These are phyloP conservation scores for Sphenodon punctatus DNA, from an alignment of 2,797 vertebrate species.

Conservation along the genomic window DNA sequence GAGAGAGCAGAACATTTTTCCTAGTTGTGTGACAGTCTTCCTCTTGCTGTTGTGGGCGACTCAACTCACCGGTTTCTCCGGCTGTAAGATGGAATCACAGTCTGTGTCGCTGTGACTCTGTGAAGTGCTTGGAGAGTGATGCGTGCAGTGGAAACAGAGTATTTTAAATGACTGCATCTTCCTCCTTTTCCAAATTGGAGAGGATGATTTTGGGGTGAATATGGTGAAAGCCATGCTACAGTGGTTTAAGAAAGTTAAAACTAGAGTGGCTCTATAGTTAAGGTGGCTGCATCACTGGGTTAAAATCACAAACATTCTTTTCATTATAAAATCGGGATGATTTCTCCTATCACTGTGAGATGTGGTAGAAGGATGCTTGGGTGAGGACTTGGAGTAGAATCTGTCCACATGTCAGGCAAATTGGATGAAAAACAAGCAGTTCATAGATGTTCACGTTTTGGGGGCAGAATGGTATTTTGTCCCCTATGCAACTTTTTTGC, in stretches of 20 bases:
- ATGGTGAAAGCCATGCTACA: neutral
- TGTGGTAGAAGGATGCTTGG: too few species aligned
- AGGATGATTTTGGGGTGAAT: neutral
- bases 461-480: too few species aligned
- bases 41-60: accelerated
- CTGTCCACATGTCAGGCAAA: too few species aligned
- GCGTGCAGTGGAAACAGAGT: neutral
- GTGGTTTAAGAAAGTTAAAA: neutral
- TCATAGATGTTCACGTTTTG: too few species aligned
- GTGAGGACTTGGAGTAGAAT: too few species aligned
- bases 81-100: accelerated
- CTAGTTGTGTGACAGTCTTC: accelerated
- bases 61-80: accelerated
- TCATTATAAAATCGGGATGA: too few species aligned
- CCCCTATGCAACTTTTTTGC: too few species aligned
- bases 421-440: too few species aligned
- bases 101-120: too few species aligned
- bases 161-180: neutral
- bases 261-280: neutral
- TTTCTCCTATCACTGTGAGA: too few species aligned
- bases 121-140: neutral
- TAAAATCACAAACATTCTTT: too few species aligned
- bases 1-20: neutral
- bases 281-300: too few species aligned
- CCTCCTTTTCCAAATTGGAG: neutral